Base-by-base conservation (phyloP, 2,113 vertebrate genomes). In the Salvelinus fontinalis region DNA sequence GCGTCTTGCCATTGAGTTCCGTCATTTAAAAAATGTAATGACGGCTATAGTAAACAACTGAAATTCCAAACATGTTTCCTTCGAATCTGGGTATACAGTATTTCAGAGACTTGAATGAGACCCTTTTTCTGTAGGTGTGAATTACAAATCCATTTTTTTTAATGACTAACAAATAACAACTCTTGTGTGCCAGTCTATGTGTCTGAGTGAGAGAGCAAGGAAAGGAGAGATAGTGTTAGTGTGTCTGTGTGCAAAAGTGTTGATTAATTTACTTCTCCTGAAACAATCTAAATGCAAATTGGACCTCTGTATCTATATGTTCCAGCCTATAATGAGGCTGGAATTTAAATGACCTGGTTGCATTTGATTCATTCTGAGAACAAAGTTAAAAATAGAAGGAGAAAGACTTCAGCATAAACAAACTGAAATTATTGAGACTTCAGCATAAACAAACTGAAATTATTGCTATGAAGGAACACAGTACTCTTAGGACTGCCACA, bases 231-330 rank as follows among this genome's bases (percentile, higher is more conserved):
- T 22, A 67, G 24, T 24, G 65, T 24, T 22, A 67, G 65, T 24
- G 65, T 24, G 65, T 24, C n/a, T 14, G 65, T 27, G 65, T 27
- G 65, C 24, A 75, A 86, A 85, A 82, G 81, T 87, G 87, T 89
- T 91, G 90, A 92, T 94, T 93, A 91, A 94, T 93, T 94, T 93
- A 94, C 86, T 91, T 88, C 78, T 91, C 87, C 88, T 91, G 91
- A 93, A 92, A 93, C 93, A 94, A 93, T 94, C 92, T 94, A 94
- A 93, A 94, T 94, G 93, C 92, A 94, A 94, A 94, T 94, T 92
- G 90, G 85, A 91, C 84, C 89, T 83, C 91, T 92, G 91, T 93
- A 93, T 93, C 93, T 92, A 86, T 84, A 83, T 92, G 89, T 91
- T 83, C 86, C 89, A 92, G 90, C 88, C 85, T 83, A 86, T 93